Evolutionary conservation across 2,888 invertebrate genomes (phyloP).

Genomic region (Cryptus viduatorius): DNA sequence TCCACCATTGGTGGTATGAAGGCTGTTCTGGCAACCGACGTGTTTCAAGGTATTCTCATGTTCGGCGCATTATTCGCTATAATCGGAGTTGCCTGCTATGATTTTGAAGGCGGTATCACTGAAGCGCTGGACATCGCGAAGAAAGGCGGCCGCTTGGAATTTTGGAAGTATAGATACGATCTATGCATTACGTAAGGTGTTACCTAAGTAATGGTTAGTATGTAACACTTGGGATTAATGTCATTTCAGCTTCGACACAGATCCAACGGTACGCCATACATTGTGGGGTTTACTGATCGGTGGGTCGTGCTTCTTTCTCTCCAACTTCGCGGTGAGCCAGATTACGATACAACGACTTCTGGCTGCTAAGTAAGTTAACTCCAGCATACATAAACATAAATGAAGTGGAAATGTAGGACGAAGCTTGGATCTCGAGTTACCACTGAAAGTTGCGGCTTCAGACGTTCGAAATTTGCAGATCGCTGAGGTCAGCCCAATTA

Average conservation of each 20-base stretch:
- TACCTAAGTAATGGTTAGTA: neutral
- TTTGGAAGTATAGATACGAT: constrained; percentile 87
- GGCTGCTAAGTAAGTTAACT: constrained; percentile 88
- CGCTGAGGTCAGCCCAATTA: constrained; percentile 88
- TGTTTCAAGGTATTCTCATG: constrained; percentile 94
- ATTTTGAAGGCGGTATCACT: constrained; percentile 89
- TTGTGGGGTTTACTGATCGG: constrained; percentile 92
- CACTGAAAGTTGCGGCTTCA: neutral
- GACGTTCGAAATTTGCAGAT: constrained; percentile 71
- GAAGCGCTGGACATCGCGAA: constrained; percentile 90
- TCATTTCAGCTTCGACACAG: constrained; percentile 88
- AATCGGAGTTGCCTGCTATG: constrained; percentile 89
- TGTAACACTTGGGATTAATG: neutral
- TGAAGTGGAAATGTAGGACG: too few species aligned
- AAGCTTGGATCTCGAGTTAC: neutral
- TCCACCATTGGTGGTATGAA: constrained; percentile 96
- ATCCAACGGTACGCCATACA: constrained; percentile 93
- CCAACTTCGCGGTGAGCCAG: constrained; percentile 94
- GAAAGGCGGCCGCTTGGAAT: constrained; percentile 89
- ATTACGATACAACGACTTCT: constrained; percentile 92
- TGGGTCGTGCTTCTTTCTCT: constrained; percentile 90
- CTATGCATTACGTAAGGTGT: neutral
- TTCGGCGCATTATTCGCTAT: constrained; percentile 92
- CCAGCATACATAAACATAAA: neutral
- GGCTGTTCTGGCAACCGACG: constrained; percentile 94